A percentile compares a stretch with the other conserved stretches of the same genome.
Conservation (phyloP, 2,113 vertebrate species). For the Phalacrocorax aristotelis region DNA sequence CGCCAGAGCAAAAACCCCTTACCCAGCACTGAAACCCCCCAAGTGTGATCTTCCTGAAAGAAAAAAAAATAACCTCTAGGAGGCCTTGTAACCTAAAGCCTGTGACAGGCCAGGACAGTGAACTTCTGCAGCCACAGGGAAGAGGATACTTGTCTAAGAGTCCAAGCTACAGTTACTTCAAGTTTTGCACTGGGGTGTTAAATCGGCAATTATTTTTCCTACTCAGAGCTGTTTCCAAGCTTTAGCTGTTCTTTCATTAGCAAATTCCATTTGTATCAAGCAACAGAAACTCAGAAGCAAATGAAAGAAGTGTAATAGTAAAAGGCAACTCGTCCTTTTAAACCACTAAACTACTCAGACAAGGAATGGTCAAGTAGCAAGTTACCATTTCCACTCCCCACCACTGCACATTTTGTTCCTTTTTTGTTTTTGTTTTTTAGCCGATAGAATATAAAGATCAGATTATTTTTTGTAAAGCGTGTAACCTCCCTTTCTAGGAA, state of each 20-base stretch:
- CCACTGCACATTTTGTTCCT: not conserved
- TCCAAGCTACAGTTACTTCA: not conserved
- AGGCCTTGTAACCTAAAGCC: constrained; percentile 8
- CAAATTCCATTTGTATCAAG: constrained; percentile 30
- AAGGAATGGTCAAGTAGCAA: not conserved
- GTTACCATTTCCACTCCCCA: not conserved
- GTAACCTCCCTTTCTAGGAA: not conserved
- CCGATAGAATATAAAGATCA: not conserved
- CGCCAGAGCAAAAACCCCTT: not conserved
- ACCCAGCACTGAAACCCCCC: not conserved
- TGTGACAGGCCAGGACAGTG: not conserved
- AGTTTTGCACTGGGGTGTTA: not conserved
- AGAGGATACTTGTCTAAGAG: not conserved
- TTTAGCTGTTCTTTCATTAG: not conserved
- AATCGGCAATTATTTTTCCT: not conserved
- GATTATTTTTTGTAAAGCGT: not conserved
- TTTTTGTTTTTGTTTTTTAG: not conserved
- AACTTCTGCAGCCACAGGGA: not conserved
- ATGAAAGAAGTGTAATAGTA: not conserved
- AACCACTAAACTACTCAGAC: not conserved
- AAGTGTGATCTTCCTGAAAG: not conserved
- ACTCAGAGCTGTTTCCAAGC: constrained; percentile 14
- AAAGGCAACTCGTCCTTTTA: not conserved
- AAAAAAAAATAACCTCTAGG: constrained; percentile 14
- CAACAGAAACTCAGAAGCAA: constrained; percentile 36